A percentile compares a stretch with the other conserved stretches of the same genome.
Evolutionary conservation across 35 echinoderm and acorn worm species (phyloP).

Genomic region (Ptychodera flava): DNA sequence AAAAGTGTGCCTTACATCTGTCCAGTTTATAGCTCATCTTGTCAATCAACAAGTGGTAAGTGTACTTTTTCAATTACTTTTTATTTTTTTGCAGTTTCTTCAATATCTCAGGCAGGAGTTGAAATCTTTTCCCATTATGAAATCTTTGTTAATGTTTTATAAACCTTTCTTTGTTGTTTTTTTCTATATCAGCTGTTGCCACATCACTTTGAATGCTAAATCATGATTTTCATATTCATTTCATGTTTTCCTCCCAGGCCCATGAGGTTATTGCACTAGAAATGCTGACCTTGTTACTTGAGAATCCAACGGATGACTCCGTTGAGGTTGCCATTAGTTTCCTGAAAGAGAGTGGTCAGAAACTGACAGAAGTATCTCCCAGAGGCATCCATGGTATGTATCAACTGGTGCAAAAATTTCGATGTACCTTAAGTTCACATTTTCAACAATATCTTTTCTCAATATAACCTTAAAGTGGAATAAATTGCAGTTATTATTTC

Average conservation of each 20-base stretch:
- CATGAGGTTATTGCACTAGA: conserved; percentile 85
- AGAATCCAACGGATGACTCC: conserved; percentile 88
- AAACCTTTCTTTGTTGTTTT: too few species aligned
- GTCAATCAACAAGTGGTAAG: conserved; percentile 99
- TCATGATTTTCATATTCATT: too few species aligned
- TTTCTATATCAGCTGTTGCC: not conserved
- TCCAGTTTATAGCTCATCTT: conserved; percentile 85
- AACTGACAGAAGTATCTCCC: conserved; percentile 75
- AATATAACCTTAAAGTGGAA: too few species aligned
- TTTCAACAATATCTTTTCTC: not conserved
- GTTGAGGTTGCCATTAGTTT: conserved; percentile 90
- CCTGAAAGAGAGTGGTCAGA: conserved; percentile 85
- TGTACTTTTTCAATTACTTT: too few species aligned
- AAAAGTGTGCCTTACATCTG: conserved; percentile 60
- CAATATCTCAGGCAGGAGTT: too few species aligned
- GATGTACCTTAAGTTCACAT: not conserved
- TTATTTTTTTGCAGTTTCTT: too few species aligned
- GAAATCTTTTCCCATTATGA: too few species aligned
- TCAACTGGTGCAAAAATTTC: not conserved
- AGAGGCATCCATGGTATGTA: conserved; percentile 85
- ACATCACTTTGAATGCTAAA: not conserved
- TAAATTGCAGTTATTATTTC: too few species aligned
- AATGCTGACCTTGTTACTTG: conserved; percentile 76
- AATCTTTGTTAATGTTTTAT: too few species aligned
- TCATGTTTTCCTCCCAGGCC: conserved; percentile 49